These are phyloP conservation scores for Apaloderma vittatum DNA, from an alignment of 2,113 vertebrate genomes.

Conservation along the genomic window DNA sequence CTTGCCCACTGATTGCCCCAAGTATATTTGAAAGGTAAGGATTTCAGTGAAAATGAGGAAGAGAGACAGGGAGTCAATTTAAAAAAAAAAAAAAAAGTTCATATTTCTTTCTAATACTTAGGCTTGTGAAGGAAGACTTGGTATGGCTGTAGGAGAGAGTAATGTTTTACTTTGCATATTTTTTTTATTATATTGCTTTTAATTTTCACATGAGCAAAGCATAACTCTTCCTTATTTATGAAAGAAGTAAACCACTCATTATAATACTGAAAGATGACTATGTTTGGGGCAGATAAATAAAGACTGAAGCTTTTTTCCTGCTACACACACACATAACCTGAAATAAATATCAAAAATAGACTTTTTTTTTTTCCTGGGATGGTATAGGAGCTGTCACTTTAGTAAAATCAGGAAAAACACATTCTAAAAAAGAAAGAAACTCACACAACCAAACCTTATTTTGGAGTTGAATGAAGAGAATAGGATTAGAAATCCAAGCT, in stretches of 20 bases:
- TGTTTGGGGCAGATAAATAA: neutral
- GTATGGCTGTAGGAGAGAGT: neutral
- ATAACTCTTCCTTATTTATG: neutral
- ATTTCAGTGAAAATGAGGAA: neutral
- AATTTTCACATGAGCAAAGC: neutral
- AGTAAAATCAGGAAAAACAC: neutral
- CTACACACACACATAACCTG: neutral
- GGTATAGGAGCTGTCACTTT: neutral
- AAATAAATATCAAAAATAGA: neutral
- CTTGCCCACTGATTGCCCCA: neutral
- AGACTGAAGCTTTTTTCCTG: neutral
- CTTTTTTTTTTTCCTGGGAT: too few species aligned
- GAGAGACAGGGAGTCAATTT: neutral
- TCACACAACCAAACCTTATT: neutral
- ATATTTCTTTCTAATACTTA: neutral
- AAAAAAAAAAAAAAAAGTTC: neutral
- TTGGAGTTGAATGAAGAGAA: neutral
- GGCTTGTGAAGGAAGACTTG: neutral
- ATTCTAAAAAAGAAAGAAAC: neutral
- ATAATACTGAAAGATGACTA: neutral
- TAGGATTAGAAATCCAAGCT: neutral
- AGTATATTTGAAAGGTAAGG: neutral
- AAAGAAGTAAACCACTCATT: neutral
- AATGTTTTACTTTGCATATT: neutral
- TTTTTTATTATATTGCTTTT: neutral